Evolutionary conservation across 2,888 invertebrate genomes (phyloP).

Genomic region (Ypsolopha sequella): DNA sequence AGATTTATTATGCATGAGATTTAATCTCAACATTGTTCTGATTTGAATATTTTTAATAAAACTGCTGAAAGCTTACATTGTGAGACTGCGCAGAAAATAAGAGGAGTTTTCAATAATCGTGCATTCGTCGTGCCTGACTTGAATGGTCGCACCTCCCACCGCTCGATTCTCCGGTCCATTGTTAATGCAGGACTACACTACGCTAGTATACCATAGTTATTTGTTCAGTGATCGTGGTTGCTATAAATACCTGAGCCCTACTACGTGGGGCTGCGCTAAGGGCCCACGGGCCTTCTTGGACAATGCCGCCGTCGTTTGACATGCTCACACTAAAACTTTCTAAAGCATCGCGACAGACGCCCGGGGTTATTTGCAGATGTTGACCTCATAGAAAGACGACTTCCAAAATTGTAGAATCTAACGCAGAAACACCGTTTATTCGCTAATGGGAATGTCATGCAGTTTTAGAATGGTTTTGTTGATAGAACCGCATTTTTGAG

Average conservation of each 20-base stretch:
- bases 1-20: background rate
- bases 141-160: conserved; percentile 34
- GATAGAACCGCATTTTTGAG: background rate
- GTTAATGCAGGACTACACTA: background rate
- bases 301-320: conserved; percentile 31
- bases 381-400: background rate
- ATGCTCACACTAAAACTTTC: conserved; percentile 31
- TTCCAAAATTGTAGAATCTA: background rate
- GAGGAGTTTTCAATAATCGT: conserved; percentile 16
- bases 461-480: too few species aligned
- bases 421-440: too few species aligned
- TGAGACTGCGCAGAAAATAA: conserved; percentile 4
- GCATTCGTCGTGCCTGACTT: conserved; percentile 22
- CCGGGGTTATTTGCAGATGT: conserved; percentile 25
- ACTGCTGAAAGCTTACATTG: background rate
- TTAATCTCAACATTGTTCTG: background rate
- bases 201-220: conserved; percentile 12
- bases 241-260: conserved; percentile 19
- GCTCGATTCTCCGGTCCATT: conserved; percentile 18
- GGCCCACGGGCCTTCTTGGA: conserved; percentile 20
- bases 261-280: conserved; percentile 14
- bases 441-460: too few species aligned
- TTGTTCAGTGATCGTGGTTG: conserved; percentile 25
- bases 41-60: background rate
- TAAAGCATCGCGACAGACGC: conserved; percentile 15